These are phyloP conservation scores for Seira ritae DNA, from an alignment of 2,888 invertebrate species.

Conservation along the genomic window DNA sequence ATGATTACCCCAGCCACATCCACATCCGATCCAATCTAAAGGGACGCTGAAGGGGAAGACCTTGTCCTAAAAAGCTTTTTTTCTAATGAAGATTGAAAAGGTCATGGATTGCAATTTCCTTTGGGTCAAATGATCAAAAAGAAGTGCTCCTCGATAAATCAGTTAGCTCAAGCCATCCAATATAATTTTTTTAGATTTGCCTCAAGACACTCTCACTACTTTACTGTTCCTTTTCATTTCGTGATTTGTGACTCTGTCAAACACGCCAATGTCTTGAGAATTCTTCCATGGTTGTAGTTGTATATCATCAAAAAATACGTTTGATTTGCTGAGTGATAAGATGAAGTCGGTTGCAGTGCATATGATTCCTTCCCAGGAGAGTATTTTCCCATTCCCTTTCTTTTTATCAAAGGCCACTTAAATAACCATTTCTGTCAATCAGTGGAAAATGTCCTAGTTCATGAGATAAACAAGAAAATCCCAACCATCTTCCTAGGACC, in stretches of 20 bases:
- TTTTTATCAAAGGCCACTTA: background rate
- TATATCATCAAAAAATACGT: too few species aligned
- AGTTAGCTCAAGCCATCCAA: background rate
- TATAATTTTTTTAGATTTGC: too few species aligned
- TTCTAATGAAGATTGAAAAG: slow-evolving; percentile 39
- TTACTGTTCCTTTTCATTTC: too few species aligned
- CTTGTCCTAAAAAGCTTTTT: slow-evolving; percentile 18
- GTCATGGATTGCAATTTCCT: slow-evolving; percentile 45
- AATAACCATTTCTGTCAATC: slow-evolving; percentile 1
- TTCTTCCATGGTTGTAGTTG: too few species aligned
- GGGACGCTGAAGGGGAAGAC: background rate
- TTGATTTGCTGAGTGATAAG: too few species aligned
- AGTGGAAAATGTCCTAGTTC: background rate
- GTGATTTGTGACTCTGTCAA: too few species aligned
- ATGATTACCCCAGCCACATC: background rate
- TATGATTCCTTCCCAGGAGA: background rate
- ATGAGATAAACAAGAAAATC: too few species aligned
- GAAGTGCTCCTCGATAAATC: background rate
- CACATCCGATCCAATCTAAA: background rate
- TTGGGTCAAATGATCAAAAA: background rate
- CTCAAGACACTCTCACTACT: too few species aligned
- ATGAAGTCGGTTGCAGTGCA: too few species aligned
- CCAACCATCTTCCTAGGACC: too few species aligned
- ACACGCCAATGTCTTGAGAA: too few species aligned
- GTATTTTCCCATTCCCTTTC: background rate